Evolutionary conservation across 2,888 invertebrate species (phyloP), one percentile per base, ranked within the genome.

Genomic region (Morpho deidamia): DNA sequence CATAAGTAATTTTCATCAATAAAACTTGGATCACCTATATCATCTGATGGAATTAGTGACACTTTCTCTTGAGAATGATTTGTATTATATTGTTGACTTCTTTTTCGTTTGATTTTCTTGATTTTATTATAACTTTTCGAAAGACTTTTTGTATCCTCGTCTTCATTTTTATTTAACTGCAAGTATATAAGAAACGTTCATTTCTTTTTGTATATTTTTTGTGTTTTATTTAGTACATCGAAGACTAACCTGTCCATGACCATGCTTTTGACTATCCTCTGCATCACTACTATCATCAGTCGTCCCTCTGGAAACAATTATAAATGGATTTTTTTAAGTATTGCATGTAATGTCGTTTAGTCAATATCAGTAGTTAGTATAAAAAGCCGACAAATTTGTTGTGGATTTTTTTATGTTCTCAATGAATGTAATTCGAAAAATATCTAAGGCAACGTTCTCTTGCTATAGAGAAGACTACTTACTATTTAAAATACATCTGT

Each of bases 271-370:
- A 12, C 7, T 12, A 10, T 9, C 44, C 23, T 23, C 23, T 2
- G 23, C 53, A 40, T 73, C 71, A 53, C 67, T 70, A n/a, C 14
- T 14, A 7, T 42, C 49, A 42, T 42, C 49, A 23, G 49, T 35
- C 14, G 49, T 23, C 10, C 49, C 49, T 35, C 49, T 49, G 14
- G 8, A 44, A 32, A 7, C 8, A 44, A 12, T 34, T 7, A 0
- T 1, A 8, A 33, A 11, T 23, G 3, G 23, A 23, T 14, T 14
- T 14, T 14, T 14, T 23, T 23, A 23, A 0, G 23, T 23, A 23
- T 23, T n/a, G n/a, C n/a, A n/a, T n/a, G n/a, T n/a, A n/a, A n/a
- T n/a, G n/a, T n/a, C n/a, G n/a, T n/a, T n/a, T n/a, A n/a, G n/a
- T n/a, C n/a, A n/a, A n/a, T n/a, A n/a, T n/a, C n/a, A n/a, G n/a